A percentile compares a stretch with the other conserved stretches of the same genome.
These are phyloP conservation scores for Xiphophorus couchianus DNA, from an alignment of 2,113 vertebrate species.

Conservation along the genomic window DNA sequence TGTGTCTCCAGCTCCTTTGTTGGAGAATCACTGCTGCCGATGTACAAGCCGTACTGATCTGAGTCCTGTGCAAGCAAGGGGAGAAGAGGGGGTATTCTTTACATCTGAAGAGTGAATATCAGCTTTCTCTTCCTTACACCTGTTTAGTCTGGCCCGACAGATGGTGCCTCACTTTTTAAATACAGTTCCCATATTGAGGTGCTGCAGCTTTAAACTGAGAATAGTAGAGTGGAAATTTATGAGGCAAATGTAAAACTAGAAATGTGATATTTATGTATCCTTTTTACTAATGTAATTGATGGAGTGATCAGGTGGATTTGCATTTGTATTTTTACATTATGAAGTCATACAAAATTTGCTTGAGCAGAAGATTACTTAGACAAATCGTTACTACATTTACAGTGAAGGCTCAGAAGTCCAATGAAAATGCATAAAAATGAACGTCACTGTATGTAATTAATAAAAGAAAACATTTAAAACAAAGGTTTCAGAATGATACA, in stretches of 20 bases:
- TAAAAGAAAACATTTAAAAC: background rate
- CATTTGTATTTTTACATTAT: background rate
- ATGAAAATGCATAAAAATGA: background rate
- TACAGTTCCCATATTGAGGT: slow-evolving; percentile 15
- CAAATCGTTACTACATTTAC: background rate
- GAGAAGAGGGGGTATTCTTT: slow-evolving; percentile 33
- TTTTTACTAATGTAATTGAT: background rate
- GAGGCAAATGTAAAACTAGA: background rate
- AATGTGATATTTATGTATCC: background rate
- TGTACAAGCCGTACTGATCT: background rate
- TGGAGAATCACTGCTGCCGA: slow-evolving; percentile 15
- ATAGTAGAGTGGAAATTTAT: background rate
- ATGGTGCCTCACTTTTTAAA: slow-evolving; percentile 44
- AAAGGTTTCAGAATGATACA: background rate
- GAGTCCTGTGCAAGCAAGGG: slow-evolving; percentile 9
- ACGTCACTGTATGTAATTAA: background rate
- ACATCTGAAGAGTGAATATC: slow-evolving; percentile 14
- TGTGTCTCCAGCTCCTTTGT: slow-evolving; percentile 37
- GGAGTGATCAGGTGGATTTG: background rate
- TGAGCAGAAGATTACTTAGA: no score
- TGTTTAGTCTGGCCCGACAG: slow-evolving; percentile 50
- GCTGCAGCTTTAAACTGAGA: slow-evolving; percentile 21
- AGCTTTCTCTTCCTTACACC: slow-evolving; percentile 48
- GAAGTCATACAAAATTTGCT: no score
- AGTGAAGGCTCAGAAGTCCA: background rate